These are phyloP conservation scores for Hyposoter dolosus DNA, from an alignment of 2,888 invertebrate genomes.

Conservation along the genomic window DNA sequence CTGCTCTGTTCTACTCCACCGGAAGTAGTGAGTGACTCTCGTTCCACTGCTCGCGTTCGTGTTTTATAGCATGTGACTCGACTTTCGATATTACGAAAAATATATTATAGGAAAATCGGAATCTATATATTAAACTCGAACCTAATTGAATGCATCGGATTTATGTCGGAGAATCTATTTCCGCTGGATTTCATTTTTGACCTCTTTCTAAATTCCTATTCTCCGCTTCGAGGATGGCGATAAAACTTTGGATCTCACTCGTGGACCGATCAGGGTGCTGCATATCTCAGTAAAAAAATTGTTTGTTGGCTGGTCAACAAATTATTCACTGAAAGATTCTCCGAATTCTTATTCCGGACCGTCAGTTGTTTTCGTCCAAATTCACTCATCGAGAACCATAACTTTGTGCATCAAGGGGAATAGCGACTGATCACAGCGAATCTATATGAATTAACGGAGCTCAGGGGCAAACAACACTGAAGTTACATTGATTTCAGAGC, in stretches of 20 bases:
- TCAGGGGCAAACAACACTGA: neutral
- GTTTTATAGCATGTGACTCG: slow-evolving; percentile 10
- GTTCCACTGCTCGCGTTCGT: slow-evolving; percentile 7
- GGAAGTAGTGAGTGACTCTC: slow-evolving; percentile 56
- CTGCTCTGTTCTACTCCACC: slow-evolving; percentile 31
- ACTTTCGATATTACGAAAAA: slow-evolving; percentile 18
- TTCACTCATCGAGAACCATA: no score
- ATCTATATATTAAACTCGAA: slow-evolving; percentile 4
- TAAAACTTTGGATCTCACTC: neutral
- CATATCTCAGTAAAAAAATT: no score
- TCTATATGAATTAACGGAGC: neutral
- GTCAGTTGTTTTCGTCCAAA: no score
- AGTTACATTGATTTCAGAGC: neutral
- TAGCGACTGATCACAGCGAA: neutral
- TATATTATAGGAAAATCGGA: slow-evolving; percentile 14
- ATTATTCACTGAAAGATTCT: neutral
- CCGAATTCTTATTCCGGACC: neutral
- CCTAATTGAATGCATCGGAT: slow-evolving; percentile 18
- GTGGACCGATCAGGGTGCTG: no score
- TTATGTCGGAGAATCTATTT: neutral
- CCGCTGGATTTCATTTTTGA: neutral
- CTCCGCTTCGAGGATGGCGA: neutral
- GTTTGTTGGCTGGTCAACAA: neutral
- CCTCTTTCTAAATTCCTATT: neutral
- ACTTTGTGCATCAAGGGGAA: no score